Evolutionary conservation across 1,140 invertebrate genomes (phyloP), one percentile per base, ranked within the genome.

Genomic region (Ruditapes philippinarum): DNA sequence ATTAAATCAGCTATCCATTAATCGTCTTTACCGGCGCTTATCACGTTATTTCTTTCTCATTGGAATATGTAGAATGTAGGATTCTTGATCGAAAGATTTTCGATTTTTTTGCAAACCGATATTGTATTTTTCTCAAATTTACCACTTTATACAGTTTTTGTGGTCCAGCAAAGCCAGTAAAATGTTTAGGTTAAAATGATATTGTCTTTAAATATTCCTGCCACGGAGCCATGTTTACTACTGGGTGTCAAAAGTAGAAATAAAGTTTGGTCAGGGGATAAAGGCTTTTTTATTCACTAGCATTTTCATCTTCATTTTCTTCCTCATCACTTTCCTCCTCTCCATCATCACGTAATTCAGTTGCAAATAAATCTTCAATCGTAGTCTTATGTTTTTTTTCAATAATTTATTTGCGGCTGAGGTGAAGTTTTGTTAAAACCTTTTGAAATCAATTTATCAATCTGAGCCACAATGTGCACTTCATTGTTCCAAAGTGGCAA

Each of bases 1-100:
- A 81, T 81, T 62, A 81, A 81, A 81, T 81, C 79, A 62, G 54
- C 51, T 54, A 81, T 81, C 79, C 79, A 81, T 45, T 7, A 45
- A 14, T 45, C 42, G 14, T 45, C 42, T 45, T 7, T 45, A 7
- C 42, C 14, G 14, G 42, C 42, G 42, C 42, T 45, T 14, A 45
- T 14, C 42, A 45, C 42, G 14, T 45, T 5, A 45, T 45, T 38
- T 79, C 76, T 51, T 51, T 57, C 76, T 79, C 14, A 79, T 25
- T 9, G 76, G 76, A 31, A 54, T 79, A 36, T 79, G 42, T 45
- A 45, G 14, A 14, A 5, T 45, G 42, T 45, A 45, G 42, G 5
- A 45, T 45, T 45, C 42, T 14, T 45, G 14, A 45, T 45, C 14
- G 79, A 19, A 82, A 38, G 28, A 62, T 65, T 65, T 82, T 45